Conservation (phyloP, 2,113 vertebrate species). For the Ceyx cyanopectus region DNA sequence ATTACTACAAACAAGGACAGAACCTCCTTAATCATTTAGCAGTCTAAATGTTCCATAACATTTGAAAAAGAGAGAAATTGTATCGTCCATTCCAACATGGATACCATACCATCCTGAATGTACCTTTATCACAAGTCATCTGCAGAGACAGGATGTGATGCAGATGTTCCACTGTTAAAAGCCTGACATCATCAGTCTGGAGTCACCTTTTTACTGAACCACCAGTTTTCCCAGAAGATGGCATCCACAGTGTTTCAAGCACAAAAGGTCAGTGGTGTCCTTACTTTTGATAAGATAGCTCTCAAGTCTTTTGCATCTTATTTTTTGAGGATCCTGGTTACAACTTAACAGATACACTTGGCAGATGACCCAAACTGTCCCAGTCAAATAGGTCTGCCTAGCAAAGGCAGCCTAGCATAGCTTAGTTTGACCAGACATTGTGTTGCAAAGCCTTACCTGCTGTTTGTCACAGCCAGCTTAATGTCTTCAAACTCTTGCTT, state of each 20-base stretch:
- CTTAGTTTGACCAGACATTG: not conserved
- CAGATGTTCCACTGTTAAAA: not conserved
- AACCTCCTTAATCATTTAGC: not conserved
- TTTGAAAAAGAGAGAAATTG: not conserved
- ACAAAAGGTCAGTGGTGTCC: not conserved
- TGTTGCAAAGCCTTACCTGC: not conserved
- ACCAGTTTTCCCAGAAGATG: not conserved
- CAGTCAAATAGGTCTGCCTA: not conserved
- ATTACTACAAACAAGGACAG: not conserved
- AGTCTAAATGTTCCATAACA: not conserved
- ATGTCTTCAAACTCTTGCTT: not conserved
- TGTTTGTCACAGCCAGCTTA: not conserved
- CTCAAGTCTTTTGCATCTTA: not conserved
- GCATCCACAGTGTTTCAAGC: not conserved
- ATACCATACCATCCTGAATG: not conserved
- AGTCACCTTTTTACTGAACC: not conserved
- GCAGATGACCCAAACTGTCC: not conserved
- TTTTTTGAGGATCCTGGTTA: not conserved
- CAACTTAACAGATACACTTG: not conserved
- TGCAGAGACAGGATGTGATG: not conserved
- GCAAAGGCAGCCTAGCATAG: not conserved
- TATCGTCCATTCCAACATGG: not conserved
- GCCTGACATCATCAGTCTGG: not conserved
- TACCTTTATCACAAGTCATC: not conserved
- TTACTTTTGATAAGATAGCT: not conserved